A percentile compares a stretch with the other conserved stretches of the same genome.
Evolutionary conservation across 2,113 vertebrate species (phyloP).

Genomic region (Nibea albiflora): DNA sequence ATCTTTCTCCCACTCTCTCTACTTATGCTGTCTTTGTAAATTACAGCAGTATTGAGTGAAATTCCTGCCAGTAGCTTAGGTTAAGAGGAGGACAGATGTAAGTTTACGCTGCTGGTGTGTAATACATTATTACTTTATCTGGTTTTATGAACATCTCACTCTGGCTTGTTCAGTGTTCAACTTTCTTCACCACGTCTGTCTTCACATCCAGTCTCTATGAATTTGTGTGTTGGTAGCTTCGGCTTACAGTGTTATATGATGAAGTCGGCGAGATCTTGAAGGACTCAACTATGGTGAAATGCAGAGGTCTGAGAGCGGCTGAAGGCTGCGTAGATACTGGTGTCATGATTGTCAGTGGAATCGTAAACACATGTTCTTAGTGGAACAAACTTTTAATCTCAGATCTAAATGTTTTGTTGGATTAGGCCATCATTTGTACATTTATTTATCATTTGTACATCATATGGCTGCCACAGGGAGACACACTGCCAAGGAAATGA

Average conservation of each 20-base stretch:
- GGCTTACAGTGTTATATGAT: not conserved
- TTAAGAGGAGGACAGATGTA: not conserved
- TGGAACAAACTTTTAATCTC: not conserved
- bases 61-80: not conserved
- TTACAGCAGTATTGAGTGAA: not conserved
- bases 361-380: not conserved
- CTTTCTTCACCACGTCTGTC: not conserved
- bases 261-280: not conserved
- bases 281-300: not conserved
- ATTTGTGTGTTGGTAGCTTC: not conserved
- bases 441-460: not conserved
- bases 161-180: not conserved
- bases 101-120: not conserved
- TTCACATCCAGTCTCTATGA: not conserved
- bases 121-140: not conserved
- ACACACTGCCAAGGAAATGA: slow-evolving; percentile 4
- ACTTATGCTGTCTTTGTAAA: not conserved
- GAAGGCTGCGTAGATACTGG: not conserved
- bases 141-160: not conserved
- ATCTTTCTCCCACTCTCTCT: not conserved
- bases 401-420: not conserved
- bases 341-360: no score
- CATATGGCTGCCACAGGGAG: not conserved
- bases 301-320: no score
- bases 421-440: not conserved